A percentile compares a stretch with the other conserved stretches of the same genome.
Evolutionary conservation across 2,888 invertebrate genomes (phyloP).

Genomic region (Gymnocheta viridis): DNA sequence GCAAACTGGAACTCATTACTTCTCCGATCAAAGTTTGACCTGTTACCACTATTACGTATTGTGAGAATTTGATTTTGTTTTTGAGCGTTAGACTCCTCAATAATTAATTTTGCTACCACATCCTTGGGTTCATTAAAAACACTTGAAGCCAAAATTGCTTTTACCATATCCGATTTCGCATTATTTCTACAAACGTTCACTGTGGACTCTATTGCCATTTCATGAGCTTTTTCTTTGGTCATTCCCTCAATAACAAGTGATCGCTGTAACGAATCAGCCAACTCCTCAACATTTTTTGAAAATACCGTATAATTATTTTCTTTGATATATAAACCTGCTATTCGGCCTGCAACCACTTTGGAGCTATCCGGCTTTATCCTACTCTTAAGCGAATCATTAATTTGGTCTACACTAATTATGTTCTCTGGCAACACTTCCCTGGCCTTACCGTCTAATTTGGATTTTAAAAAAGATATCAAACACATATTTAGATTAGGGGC

Average conservation of each 20-base stretch:
- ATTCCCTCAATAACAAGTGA: too few species aligned
- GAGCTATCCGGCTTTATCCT: conserved; percentile 23
- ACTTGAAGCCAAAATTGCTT: conserved; percentile 5
- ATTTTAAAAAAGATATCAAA: background rate
- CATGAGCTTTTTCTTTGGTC: too few species aligned
- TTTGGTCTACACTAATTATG: conserved; percentile 4
- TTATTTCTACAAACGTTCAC: too few species aligned
- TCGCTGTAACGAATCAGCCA: background rate
- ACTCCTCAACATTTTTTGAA: conserved; percentile 6
- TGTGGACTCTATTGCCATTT: too few species aligned
- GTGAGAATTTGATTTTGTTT: conserved; percentile 4
- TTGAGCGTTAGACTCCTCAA: conserved; percentile 17
- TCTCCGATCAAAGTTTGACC: background rate
- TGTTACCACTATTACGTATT: background rate
- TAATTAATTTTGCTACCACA: conserved; percentile 16
- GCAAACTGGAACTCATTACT: background rate
- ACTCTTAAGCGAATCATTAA: conserved; percentile 10
- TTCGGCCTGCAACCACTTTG: too few species aligned
- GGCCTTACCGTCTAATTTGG: too few species aligned
- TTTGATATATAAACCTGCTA: too few species aligned
- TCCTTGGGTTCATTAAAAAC: conserved; percentile 15
- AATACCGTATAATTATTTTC: conserved; percentile 11
- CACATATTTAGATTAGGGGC: background rate
- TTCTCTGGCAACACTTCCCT: conserved; percentile 4
- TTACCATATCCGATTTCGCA: conserved; percentile 25